Base-by-base conservation (phyloP, 2,888 invertebrate species). In the Chouioia cunea region DNA sequence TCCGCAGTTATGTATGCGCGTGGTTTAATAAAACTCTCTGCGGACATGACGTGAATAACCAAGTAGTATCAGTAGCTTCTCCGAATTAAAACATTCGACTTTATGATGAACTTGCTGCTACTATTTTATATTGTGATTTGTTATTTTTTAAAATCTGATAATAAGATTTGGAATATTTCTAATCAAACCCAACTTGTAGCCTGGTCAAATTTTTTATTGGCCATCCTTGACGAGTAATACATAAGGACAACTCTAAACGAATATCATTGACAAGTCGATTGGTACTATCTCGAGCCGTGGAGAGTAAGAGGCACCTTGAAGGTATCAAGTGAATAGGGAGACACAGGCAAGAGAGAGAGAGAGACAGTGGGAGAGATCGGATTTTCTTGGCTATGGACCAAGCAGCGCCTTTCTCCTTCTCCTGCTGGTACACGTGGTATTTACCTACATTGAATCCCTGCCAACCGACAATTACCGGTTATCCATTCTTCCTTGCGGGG, bases 391-490 rank as follows among this genome's bases (percentile, higher is more conserved):
- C 27, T 27, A 27, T 27, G 27, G 6, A 27, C 27, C 27, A 27
- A 27, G 27, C 4, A 27, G 27, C 27, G 27, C n/a, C n/a, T n/a
- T n/a, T n/a, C n/a, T n/a, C n/a, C n/a, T n/a, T n/a, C n/a, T n/a
- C n/a, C n/a, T n/a, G 6, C 4, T 6, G 27, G 27, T 68, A 65
- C 68, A 67, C 43, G 60, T 44, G 14, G 60, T 85, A 83, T 84
- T 85, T 85, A 83, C 85, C 81, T 84, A 84, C 84, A 83, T 84
- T 84, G 85, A 85, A 84, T 84, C 84, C 79, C 82, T 85, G 85
- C 85, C 85, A 85, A 85, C 83, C 82, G 81, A 85, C 84, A 84
- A 85, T 85, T 85, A 84, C 84, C 82, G 82, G 82, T 83, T 83
- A 82, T 81, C 82, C 82, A 81, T 81, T 82, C 83, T 82, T 81